phyloP scores from a whole-genome alignment of 1,140 invertebrate genomes.

The Patella vulgata region DNA sequence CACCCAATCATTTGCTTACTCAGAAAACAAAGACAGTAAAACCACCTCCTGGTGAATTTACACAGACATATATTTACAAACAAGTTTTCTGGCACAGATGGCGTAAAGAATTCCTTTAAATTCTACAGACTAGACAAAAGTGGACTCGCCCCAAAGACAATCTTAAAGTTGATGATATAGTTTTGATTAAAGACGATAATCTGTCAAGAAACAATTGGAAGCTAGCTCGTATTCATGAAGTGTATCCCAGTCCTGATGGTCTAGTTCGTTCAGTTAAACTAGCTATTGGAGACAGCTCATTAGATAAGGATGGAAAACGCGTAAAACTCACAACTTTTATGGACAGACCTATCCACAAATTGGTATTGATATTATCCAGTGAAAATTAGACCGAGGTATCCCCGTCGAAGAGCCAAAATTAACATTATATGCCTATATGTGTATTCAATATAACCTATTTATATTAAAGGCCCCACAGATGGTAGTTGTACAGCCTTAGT shows the following conservation, averaged over 20 bases:
- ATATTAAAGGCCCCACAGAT: too few species aligned
- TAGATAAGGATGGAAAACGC: slow-evolving; percentile 4
- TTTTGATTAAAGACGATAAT: slow-evolving; percentile 29
- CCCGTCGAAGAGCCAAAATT: too few species aligned
- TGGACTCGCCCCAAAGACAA: slow-evolving; percentile 23
- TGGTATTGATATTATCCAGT: too few species aligned
- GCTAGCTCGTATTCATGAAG: slow-evolving; percentile 25
- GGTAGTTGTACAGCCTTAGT: too few species aligned
- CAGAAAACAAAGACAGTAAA: slow-evolving; percentile 22
- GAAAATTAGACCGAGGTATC: too few species aligned
- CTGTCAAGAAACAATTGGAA: slow-evolving; percentile 19
- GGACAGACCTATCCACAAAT: too few species aligned
- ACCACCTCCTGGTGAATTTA: slow-evolving; percentile 34
- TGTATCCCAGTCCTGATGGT: slow-evolving; percentile 29
- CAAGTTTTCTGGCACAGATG: slow-evolving; percentile 36
- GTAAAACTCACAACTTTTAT: too few species aligned
- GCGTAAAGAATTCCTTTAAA: slow-evolving; percentile 24
- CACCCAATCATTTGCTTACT: slow-evolving; percentile 40
- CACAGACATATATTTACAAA: slow-evolving; percentile 25
- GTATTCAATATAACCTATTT: too few species aligned
- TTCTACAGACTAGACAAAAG: slow-evolving; percentile 24
- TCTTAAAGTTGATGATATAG: slow-evolving; percentile 35
- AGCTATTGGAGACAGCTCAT: neutral
- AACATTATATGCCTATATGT: too few species aligned
- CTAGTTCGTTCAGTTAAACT: slow-evolving; percentile 34